Evolutionary conservation across 1,140 invertebrate genomes (phyloP), one percentile per base, ranked within the genome.

Genomic region (Dendrolimus kikuchii): DNA sequence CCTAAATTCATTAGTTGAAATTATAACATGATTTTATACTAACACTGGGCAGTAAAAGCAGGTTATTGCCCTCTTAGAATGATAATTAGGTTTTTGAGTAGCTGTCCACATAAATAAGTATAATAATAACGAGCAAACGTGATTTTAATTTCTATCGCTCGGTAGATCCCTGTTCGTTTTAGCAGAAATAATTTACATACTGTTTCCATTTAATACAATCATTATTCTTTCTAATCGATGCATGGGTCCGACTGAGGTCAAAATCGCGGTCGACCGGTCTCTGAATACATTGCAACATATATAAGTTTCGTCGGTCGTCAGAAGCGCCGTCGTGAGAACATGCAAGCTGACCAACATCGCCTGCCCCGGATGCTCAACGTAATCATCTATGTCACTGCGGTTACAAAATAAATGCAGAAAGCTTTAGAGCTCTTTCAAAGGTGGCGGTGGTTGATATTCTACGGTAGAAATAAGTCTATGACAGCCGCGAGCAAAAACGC

Each of bases 291-390:
- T 77, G 73, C 71, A 72, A 71, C 72, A 75, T 66, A 69, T 67
- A 67, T 71, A 58, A 68, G 66, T 72, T 65, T 70, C 23, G 64
- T 63, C 64, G 57, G 56, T 48, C 64, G 65, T 65, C 60, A 49
- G 61, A 67, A 72, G 75, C 77, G 77, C 77, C 77, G 60, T 65
- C 77, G 77, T 81, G 77, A 77, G 77, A 80, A 80, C 65, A 59
- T 40, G 49, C 58, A 60, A 54, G 40, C 45, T 46, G 49, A 67
- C 71, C 66, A 68, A 4, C 53, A 47, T 74, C 64, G 6, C 41
- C 10, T 59, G 62, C 51, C 40, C 60, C 23, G 38, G 39, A 37
- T 39, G 10, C 39, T n/a, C 8, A 23, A 47, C 8, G 38, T 5
- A 40, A 8, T 8, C 5, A 46, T 40, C 40, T n/a, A 9, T 36